Evolutionary conservation across 2,888 invertebrate genomes (phyloP), one percentile per base, ranked within the genome.

Genomic region (Lysandra bellargus): DNA sequence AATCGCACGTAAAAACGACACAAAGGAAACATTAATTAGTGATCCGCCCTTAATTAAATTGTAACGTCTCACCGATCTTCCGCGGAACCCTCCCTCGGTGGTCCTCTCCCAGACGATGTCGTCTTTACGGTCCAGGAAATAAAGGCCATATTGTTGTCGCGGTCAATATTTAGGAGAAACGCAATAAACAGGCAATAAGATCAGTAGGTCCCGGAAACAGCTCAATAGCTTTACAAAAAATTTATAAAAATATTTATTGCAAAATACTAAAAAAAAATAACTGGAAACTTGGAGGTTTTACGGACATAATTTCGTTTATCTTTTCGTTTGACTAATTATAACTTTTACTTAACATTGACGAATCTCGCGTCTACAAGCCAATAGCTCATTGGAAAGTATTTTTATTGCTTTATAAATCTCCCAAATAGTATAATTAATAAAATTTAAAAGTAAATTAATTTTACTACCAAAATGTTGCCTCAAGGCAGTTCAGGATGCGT

Each of bases 41-140:
- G 87, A 85, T 83, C 82, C 81, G 82, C 82, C 85, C 87, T 91
- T 90, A 92, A 94, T 94, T 93, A 93, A 94, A 94, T 91, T 93
- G 91, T 93, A 90, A 91, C 93, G 92, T 91, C 88, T 91, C 88
- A 93, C 90, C 92, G 92, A 92, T 92, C 92, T 89, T 90, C 87
- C 86, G 84, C 84, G 81, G 81, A 84, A 82, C 81, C 84, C 87
- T 82, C 85, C 76, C 85, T 85, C 82, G 93, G 93, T 92, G 93
- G 92, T 92, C 93, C 82, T 81, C 84, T 85, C 84, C 86, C 87
- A 86, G 85, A 83, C 83, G 77, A 83, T 83, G 84, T 84, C 83
- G 84, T 83, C 85, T 88, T 88, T 88, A 90, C 87, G 85, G 84
- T 81, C 82, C 83, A 83, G 83, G 84, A 84, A 85, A 85, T 89